Evolutionary conservation across 2,797 vertebrate species (phyloP), one percentile per base, ranked within the genome.

Genomic region (Sebastes oblongus): DNA sequence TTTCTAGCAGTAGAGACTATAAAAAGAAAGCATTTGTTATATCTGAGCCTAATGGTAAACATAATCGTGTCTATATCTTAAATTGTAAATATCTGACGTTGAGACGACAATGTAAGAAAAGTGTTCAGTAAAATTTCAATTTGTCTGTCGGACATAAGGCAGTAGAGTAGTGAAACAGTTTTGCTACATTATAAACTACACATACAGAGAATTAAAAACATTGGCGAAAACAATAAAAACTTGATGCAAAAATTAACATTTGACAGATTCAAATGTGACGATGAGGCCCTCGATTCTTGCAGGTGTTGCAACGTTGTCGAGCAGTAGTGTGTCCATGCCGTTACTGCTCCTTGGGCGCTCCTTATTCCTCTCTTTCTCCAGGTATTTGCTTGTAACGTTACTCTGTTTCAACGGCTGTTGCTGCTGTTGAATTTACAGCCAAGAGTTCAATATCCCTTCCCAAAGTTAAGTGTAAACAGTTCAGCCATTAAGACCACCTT

Each of bases 401-500:
- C 24, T 72, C 66, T 64, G 70, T 87, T 82, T 81, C 66, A 84
- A 78, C 73, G 81, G 71, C 79, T 82, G 81, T 20, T 25, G 75
- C 62, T 64, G 88, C 67, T 88, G 71, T 73, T 84, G 58, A 55
- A 81, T 86, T 85, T 88, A 78, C 71, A 91, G 87, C 79, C 84
- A 90, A 52, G 85, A 93, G 82, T 81, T 89, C 77, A 77, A 80
- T 30, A 88, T 89, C 90, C 87, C 89, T 89, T 93, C 92, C 89
- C 90, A 93, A 93, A 94, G 91, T 86, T 68, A 89, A 89, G 91
- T 95, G 95, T 95, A 96, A 96, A 96, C 95, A 96, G 94, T 95
- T 95, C 93, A 94, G 93, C 86, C 93, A 85, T 94, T 93, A 94
- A 94, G 91, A 94, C 92, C 76, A 89, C 76, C 81, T 93, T 94